Conservation (phyloP, 2,888 invertebrate genomes). For the Itoplectis maculator region DNA sequence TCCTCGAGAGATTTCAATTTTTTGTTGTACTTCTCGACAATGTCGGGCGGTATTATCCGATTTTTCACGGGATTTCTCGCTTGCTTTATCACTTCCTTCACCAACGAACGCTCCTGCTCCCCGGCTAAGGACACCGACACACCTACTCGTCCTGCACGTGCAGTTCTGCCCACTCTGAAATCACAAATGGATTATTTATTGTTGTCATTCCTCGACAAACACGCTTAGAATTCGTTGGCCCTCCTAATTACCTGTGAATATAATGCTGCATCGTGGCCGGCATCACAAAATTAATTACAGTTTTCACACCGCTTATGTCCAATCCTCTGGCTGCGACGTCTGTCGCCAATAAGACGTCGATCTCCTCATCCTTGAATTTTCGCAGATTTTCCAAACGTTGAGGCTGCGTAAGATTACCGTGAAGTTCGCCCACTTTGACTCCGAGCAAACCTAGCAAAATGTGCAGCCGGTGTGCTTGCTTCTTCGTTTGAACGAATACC, state of each 20-base stretch:
- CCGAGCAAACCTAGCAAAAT: constrained; percentile 96
- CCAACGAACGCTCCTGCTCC: constrained; percentile 95
- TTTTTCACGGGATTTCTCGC: constrained; percentile 95
- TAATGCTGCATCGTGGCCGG: constrained; percentile 98
- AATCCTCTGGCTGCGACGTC: constrained; percentile 97
- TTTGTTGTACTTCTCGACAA: constrained; percentile 93
- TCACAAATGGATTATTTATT: background rate
- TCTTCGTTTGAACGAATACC: constrained; percentile 98
- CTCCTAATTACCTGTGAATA: constrained; percentile 90
- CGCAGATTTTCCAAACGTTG: constrained; percentile 96
- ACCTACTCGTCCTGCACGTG: constrained; percentile 96
- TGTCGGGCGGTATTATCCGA: constrained; percentile 94
- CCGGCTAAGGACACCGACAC: constrained; percentile 98
- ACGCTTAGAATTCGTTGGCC: background rate
- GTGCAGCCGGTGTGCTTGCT: constrained; percentile 96
- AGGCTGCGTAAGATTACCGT: constrained; percentile 98
- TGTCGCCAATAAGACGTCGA: constrained; percentile 96
- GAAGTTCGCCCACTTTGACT: constrained; percentile 95
- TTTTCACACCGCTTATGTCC: constrained; percentile 98
- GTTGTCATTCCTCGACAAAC: no score
- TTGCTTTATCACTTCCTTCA: constrained; percentile 96
- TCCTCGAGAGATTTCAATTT: constrained; percentile 91
- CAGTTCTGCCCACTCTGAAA: constrained; percentile 94
- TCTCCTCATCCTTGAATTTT: constrained; percentile 93
- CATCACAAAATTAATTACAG: constrained; percentile 98